Evolutionary conservation across 30 jellyfish, hydroid and myxozoan species (phyloP), one percentile per base, ranked within the genome.

Genomic region (Cassiopea xamachana): DNA sequence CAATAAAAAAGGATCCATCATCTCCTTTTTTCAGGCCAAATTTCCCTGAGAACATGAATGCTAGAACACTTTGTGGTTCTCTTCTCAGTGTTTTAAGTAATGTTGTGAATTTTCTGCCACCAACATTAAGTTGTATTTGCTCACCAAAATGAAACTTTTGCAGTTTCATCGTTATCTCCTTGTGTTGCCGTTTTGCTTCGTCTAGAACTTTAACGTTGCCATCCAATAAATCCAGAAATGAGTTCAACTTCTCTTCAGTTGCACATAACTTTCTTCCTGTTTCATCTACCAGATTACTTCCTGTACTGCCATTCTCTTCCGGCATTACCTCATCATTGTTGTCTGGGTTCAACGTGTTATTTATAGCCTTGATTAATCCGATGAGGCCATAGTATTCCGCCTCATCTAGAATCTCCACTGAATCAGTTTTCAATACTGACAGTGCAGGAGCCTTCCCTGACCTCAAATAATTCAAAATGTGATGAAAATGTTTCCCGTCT

Each of bases 61-160:
- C 87, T n/a, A 79, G 87, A 17, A 79, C 1, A 69, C 75, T 79
- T 3, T 79, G 9, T 48, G 87, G 87, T 2, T 79, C 74, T 14
- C 50, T 79, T 79, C 15, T 75, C 76, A 79, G 51, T 47, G 87
- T 79, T 4, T 44, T 79, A 17, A 12, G 15, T 14, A 13, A 48
- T 12, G 87, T 79, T 79, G 12, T 27, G 73, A 79, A 79, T 45
- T 48, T 13, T 8, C 51, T 15, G 59, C 81, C 81, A 73, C 81
- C 81, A 27, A 73, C 81, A 73, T 73, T 73, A 15, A 73, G 14
- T 3, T 73, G 51, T 7, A 73, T 27, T 3, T 2, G 17, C n/a
- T 73, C 81, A 14, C 47, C 2, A 19, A 73, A 73, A 47, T 73
- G 81, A 7, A 73, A 51, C 0, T 73, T 39, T 73, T 0, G 3